Conservation (phyloP, 23 tunicate genomes). For the Botrylloides violaceus region DNA sequence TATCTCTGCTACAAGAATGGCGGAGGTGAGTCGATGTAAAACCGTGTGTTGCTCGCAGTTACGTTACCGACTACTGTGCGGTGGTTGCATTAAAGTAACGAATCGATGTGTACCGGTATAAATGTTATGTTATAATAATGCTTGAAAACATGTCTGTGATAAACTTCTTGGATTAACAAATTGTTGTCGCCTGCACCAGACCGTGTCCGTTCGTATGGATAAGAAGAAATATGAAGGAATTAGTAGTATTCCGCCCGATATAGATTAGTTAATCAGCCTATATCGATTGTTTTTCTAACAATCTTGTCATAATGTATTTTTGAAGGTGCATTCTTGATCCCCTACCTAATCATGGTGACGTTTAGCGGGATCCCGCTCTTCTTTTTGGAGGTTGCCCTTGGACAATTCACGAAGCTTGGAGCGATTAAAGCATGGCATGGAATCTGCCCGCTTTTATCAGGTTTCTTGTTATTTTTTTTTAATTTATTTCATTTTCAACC, state of each 20-base stretch:
- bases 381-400: conserved; percentile 90
- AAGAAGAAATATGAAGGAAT: no score
- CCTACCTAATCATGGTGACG: conserved; percentile 80
- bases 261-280: no score
- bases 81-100: not conserved
- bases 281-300: no score
- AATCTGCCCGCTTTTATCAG: conserved; percentile 85
- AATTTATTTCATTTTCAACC: no score
- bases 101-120: no score
- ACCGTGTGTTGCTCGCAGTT: no score
- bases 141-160: no score
- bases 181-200: no score
- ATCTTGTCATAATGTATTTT: conserved; percentile 10
- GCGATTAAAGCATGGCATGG: conserved; percentile 84
- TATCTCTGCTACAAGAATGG: conserved; percentile 93
- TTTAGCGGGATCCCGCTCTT: conserved; percentile 96
- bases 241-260: no score
- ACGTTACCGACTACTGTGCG: not conserved
- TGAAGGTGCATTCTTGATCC: conserved; percentile 92
- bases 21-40: conserved; percentile 83
- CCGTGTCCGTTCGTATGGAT: no score
- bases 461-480: conserved; percentile 18
- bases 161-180: no score
- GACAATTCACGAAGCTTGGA: conserved; percentile 87
- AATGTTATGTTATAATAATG: no score